phyloP scores from a whole-genome alignment of 1,140 invertebrate genomes.

The Antheraea mylitta region DNA sequence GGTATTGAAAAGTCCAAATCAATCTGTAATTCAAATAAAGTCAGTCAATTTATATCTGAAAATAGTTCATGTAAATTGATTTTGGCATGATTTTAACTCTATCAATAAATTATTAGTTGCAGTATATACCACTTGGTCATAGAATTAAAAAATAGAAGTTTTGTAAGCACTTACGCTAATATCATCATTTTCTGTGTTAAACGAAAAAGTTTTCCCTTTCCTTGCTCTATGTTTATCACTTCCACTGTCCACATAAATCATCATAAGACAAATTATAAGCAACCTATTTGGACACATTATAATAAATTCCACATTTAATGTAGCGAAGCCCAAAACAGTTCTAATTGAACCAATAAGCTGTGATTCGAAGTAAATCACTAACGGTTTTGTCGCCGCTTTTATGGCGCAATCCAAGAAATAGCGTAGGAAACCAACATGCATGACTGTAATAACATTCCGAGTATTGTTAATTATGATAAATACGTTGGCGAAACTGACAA shows the following conservation, averaged over 20 bases:
- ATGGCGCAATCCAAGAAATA: slow-evolving; percentile 45
- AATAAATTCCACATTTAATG: background rate
- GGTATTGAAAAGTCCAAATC: slow-evolving; percentile 69
- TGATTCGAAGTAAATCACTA: slow-evolving; percentile 28
- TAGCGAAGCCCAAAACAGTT: slow-evolving; percentile 7
- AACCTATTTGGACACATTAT: slow-evolving; percentile 32
- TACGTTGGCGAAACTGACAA: background rate
- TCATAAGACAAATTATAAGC: slow-evolving; percentile 28
- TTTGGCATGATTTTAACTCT: no score
- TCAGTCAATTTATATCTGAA: background rate
- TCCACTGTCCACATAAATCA: slow-evolving; percentile 26
- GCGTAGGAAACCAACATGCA: slow-evolving; percentile 33
- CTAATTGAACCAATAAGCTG: slow-evolving; percentile 21
- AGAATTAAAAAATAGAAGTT: background rate
- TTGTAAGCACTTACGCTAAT: slow-evolving; percentile 47
- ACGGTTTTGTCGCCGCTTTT: slow-evolving; percentile 41
- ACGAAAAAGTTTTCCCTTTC: slow-evolving; percentile 52
- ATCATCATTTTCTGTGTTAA: slow-evolving; percentile 48
- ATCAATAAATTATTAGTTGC: no score
- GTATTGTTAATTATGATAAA: slow-evolving; percentile 46
- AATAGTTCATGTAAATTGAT: no score
- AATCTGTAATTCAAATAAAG: slow-evolving; percentile 49
- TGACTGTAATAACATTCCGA: slow-evolving; percentile 43
- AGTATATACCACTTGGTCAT: background rate
- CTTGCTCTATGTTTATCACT: slow-evolving; percentile 24